phyloP scores from a whole-genome alignment of 2,888 invertebrate genomes.

The Melieria crassipennis region DNA sequence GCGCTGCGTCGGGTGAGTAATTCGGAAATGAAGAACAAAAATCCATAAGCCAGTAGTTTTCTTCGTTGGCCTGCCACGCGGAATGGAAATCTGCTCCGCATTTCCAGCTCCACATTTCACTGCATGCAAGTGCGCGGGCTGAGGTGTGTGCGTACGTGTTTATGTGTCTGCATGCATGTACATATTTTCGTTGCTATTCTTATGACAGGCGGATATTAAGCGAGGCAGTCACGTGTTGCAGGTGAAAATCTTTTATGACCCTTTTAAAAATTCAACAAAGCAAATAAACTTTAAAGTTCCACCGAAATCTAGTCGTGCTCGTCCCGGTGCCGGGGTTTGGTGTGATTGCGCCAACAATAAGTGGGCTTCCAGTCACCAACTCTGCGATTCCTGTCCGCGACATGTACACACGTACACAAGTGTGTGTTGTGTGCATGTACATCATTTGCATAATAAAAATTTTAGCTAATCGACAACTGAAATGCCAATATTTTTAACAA shows the following conservation, averaged over 20 bases:
- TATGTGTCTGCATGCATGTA: neutral
- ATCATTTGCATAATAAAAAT: slow-evolving; percentile 26
- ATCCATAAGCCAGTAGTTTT: too few relatives aligned
- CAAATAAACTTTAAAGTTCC: slow-evolving; percentile 35
- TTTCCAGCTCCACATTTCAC: neutral
- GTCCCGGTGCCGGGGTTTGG: neutral
- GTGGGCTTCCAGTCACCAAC: neutral
- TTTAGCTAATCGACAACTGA: slow-evolving; percentile 21
- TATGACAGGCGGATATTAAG: slow-evolving; percentile 55
- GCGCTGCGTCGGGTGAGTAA: too few relatives aligned
- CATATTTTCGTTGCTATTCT: slow-evolving; percentile 32
- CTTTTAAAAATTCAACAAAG: slow-evolving; percentile 37
- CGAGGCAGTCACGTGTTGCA: slow-evolving; percentile 60
- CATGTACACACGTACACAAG: too few relatives aligned
- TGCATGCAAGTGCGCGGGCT: neutral
- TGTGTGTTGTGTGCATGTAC: neutral
- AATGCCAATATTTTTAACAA: slow-evolving; percentile 24
- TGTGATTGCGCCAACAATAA: neutral
- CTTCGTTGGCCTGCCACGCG: too few relatives aligned
- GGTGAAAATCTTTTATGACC: slow-evolving; percentile 63
- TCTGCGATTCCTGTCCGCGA: neutral
- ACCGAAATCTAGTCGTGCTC: slow-evolving; percentile 6
- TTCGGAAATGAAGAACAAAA: too few relatives aligned
- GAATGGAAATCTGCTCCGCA: too few relatives aligned
- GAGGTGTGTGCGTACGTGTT: neutral